Percentiles rank a stretch among this genome's conserved stretches.
phyloP scores from a whole-genome alignment of 30 jellyfish, hydroid and myxozoan genomes.

The Clytia hemisphaerica region DNA sequence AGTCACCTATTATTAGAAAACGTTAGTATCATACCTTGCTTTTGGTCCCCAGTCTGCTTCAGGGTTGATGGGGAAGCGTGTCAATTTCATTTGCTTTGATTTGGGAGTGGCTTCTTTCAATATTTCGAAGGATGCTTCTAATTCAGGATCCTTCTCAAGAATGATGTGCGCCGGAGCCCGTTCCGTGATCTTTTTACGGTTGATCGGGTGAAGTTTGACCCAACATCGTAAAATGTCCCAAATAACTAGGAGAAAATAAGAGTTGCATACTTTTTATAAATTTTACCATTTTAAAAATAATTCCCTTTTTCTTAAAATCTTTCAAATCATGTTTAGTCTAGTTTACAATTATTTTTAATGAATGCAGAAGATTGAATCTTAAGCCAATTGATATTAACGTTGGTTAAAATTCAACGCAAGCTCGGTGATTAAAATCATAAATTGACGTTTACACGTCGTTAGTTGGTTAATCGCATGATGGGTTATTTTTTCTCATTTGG shows the following conservation, averaged over 20 bases:
- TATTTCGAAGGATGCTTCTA: slow-evolving; percentile 51
- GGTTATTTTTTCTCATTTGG: too few species aligned
- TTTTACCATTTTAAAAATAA: background rate
- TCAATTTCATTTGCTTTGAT: slow-evolving; percentile 44
- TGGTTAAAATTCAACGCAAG: too few species aligned
- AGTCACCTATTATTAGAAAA: too few species aligned
- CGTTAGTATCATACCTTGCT: too few species aligned
- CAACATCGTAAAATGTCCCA: slow-evolving; percentile 90
- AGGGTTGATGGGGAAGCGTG: slow-evolving; percentile 79
- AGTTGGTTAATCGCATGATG: too few species aligned
- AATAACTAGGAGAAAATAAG: slow-evolving; percentile 34
- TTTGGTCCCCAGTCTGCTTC: slow-evolving; percentile 95
- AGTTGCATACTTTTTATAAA: background rate
- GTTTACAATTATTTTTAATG: too few species aligned
- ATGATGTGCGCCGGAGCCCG: slow-evolving; percentile 59
- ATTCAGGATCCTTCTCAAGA: slow-evolving; percentile 47
- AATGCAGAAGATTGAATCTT: too few species aligned
- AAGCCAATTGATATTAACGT: too few species aligned
- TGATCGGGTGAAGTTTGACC: slow-evolving; percentile 83
- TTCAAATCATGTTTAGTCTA: too few species aligned
- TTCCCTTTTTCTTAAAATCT: too few species aligned
- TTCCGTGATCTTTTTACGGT: slow-evolving; percentile 31
- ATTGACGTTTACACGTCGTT: too few species aligned
- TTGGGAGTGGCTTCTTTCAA: slow-evolving; percentile 63
- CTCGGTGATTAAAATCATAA: too few species aligned